phyloP scores from a whole-genome alignment of 2,113 vertebrate species.

The Dryoscopus gambensis region DNA sequence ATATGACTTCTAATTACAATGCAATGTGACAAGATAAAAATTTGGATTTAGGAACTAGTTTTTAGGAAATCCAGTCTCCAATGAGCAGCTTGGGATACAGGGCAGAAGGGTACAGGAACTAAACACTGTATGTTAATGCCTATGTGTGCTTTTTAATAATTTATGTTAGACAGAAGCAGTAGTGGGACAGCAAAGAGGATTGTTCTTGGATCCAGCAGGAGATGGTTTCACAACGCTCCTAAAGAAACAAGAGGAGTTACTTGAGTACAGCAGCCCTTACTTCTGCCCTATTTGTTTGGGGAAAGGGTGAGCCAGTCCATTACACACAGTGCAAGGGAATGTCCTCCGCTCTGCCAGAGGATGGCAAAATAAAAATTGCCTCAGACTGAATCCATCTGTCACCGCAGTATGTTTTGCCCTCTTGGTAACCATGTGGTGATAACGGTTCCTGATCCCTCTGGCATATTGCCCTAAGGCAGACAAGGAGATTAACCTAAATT shows the following conservation, averaged over 20 bases:
- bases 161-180: neutral
- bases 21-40: neutral
- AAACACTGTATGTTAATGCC: neutral
- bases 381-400: neutral
- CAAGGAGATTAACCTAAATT: neutral
- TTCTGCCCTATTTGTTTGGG: neutral
- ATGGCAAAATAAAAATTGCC: neutral
- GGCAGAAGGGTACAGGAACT: neutral
- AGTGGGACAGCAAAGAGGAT: neutral
- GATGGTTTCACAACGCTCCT: neutral
- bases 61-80: neutral
- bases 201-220: neutral
- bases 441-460: neutral
- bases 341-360: neutral
- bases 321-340: neutral
- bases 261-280: neutral
- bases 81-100: neutral
- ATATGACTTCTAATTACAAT: neutral
- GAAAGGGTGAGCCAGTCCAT: neutral
- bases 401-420: neutral
- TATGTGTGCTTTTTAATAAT: neutral
- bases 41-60: neutral
- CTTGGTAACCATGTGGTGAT: neutral
- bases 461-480: neutral
- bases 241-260: neutral